These are phyloP conservation scores for Gymnarchus niloticus DNA, from an alignment of 2,113 vertebrate genomes.

Conservation along the genomic window DNA sequence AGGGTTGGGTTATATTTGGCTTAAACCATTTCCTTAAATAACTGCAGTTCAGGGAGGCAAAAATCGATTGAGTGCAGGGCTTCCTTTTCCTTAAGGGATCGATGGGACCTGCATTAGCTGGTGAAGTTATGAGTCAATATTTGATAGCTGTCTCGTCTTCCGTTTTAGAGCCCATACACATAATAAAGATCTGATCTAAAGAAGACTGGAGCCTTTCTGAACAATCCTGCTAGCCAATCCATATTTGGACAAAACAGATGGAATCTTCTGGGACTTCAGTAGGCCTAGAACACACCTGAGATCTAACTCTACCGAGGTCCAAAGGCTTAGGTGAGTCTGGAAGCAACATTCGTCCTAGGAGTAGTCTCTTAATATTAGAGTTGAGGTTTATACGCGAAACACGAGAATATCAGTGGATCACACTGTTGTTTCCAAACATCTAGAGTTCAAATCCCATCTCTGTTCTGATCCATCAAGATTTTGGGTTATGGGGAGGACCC, in stretches of 20 bases:
- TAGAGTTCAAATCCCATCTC: not conserved
- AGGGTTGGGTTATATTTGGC: constrained; percentile 31
- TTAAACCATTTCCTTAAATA: constrained; percentile 36
- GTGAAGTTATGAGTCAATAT: constrained; percentile 31
- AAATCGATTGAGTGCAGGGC: constrained; percentile 33
- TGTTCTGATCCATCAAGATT: no score
- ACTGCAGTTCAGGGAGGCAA: constrained; percentile 25
- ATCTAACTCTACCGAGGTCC: not conserved
- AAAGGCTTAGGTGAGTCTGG: not conserved
- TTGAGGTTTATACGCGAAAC: no score
- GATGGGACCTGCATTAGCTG: constrained; percentile 11
- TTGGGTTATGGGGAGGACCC: no score
- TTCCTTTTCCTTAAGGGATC: constrained; percentile 23
- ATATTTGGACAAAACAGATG: not conserved
- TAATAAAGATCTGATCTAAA: not conserved
- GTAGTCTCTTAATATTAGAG: not conserved
- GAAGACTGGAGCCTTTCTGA: not conserved
- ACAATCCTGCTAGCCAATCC: not conserved
- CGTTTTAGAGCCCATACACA: constrained; percentile 13
- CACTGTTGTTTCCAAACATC: no score
- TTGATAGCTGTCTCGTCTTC: constrained; percentile 22
- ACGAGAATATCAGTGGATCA: no score
- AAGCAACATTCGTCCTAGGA: not conserved
- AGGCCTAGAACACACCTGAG: not conserved
- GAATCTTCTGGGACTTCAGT: not conserved